Conservation (phyloP, 2,113 vertebrate genomes). For the Diphyllodes magnificus region DNA sequence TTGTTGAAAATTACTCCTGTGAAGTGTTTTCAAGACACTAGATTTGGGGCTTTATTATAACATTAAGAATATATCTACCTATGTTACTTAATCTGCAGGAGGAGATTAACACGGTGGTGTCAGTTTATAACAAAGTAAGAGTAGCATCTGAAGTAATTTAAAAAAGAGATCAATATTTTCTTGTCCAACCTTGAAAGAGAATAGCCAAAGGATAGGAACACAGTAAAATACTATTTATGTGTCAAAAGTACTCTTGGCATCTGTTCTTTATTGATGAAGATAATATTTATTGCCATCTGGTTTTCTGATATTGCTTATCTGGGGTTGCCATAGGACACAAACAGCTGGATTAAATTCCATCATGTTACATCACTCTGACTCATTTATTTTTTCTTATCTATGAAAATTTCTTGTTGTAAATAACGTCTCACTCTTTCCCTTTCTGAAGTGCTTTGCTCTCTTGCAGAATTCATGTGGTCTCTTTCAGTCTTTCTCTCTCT, state of each 20-base stretch:
- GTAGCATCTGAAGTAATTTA: not conserved
- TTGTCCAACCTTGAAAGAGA: not conserved
- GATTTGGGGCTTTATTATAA: not conserved
- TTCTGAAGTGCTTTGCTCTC: not conserved
- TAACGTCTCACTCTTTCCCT: not conserved
- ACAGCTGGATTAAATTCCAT: constrained; percentile 56
- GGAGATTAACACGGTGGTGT: not conserved
- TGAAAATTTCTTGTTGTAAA: constrained; percentile 47
- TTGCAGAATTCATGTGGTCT: not conserved
- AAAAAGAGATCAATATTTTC: not conserved
- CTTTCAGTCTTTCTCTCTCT: not conserved
- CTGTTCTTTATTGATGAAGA: constrained; percentile 34
- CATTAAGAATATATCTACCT: not conserved
- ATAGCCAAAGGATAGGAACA: not conserved
- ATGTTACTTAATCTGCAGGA: not conserved
- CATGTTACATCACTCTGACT: constrained; percentile 42
- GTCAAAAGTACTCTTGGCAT: constrained; percentile 23
- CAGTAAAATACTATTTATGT: not conserved
- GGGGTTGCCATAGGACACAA: constrained; percentile 54
- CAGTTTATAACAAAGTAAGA: not conserved
- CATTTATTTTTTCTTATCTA: constrained; percentile 57
- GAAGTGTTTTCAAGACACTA: not conserved
- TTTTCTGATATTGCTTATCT: constrained; percentile 62
- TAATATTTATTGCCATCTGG: constrained; percentile 44
- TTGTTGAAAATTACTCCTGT: not conserved